phyloP scores from a whole-genome alignment of 2,888 invertebrate genomes.

The Torymus auratus region DNA sequence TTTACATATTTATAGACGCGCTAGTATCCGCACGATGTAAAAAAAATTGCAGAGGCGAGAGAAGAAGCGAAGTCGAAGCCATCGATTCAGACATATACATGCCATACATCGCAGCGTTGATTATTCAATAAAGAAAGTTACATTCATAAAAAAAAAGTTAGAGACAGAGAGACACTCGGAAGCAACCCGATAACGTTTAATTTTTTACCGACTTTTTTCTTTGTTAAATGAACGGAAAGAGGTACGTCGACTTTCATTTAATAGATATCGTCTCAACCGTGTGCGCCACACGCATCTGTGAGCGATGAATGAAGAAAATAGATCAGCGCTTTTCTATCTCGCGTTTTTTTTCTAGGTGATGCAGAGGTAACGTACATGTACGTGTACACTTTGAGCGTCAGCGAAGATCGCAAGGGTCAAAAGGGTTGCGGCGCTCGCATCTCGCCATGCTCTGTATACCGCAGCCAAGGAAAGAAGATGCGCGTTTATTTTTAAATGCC shows the following conservation, averaged over 20 bases:
- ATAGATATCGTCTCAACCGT: too few species aligned
- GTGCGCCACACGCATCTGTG: slow-evolving; percentile 43
- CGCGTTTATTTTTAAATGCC: slow-evolving; percentile 37
- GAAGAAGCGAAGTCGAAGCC: slow-evolving; percentile 12
- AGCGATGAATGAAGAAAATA: slow-evolving; percentile 45
- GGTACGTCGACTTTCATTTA: too few species aligned
- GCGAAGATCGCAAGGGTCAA: slow-evolving; percentile 34
- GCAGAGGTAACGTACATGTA: background rate
- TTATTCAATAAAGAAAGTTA: slow-evolving; percentile 18
- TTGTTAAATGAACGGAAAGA: too few species aligned
- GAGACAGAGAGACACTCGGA: too few species aligned
- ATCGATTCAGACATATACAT: background rate
- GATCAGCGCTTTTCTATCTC: slow-evolving; percentile 14
- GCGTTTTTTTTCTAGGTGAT: slow-evolving; percentile 1
- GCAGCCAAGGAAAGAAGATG: slow-evolving; percentile 26
- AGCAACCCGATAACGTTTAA: too few species aligned
- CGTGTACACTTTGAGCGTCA: background rate
- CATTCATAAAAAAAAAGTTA: slow-evolving; percentile 27
- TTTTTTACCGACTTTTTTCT: too few species aligned
- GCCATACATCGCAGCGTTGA: background rate
- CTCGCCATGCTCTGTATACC: slow-evolving; percentile 28
- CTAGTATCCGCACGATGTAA: slow-evolving; percentile 64
- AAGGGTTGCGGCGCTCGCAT: slow-evolving; percentile 14
- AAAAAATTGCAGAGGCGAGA: slow-evolving; percentile 55
- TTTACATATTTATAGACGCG: slow-evolving; percentile 37